Evolutionary conservation across 2,888 invertebrate species (phyloP), one percentile per base, ranked within the genome.

Genomic region (Clivina fossor): DNA sequence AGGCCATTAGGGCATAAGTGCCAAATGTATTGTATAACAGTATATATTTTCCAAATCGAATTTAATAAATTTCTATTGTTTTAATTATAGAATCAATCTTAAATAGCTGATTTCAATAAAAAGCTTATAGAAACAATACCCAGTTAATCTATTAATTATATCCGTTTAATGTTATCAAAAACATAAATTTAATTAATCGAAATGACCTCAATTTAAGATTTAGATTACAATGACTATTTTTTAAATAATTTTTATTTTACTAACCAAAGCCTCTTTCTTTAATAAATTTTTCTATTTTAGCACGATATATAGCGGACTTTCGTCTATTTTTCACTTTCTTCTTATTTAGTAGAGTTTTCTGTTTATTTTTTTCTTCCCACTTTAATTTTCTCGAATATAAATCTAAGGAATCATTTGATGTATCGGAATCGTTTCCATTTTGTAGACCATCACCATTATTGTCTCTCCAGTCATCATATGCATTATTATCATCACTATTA

Each of bases 211-310:
- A n/a, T n/a, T n/a, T n/a, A n/a, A n/a, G n/a, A n/a, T n/a, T n/a
- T n/a, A n/a, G n/a, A n/a, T n/a, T n/a, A n/a, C 5, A 26, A 9
- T 7, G 7, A 9, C 26, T 9, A 26, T 26, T 7, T 9, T 26
- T 5, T 28, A 43, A 24, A 32, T 16, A 47, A 22, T 15, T 3
- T 18, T 8, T 24, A 47, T n/a, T n/a, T 37, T 38, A 58, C 58
- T 57, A 57, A 63, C 63, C 58, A 33, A 62, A 54, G 28, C 51
- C 50, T 30, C 62, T 56, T 51, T 61, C 58, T 48, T 58, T 58
- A 16, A 64, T 58, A 51, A 65, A 63, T 32, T 59, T 13, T 49
- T 60, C 35, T 18, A 63, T 18, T 50, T 63, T 55, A 5, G 20
- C 41, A 51, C 40, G 51, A 58, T 46, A 47, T 24, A 24, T 16